Conservation (phyloP, 2,797 vertebrate genomes). For the Sebastes glaucus region DNA sequence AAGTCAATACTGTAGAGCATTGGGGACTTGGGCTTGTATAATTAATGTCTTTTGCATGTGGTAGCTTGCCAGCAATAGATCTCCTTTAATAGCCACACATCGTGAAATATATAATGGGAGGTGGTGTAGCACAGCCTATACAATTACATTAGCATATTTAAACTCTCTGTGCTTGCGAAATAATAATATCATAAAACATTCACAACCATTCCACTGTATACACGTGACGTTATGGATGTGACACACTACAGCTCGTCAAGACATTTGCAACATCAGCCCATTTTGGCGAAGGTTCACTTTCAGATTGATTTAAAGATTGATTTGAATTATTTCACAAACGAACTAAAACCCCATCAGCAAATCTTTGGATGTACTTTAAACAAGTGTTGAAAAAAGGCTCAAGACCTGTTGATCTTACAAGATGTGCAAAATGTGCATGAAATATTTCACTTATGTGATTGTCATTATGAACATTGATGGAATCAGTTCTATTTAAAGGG, state of each 20-base stretch:
- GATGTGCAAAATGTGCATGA: not conserved
- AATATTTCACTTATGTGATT: not conserved
- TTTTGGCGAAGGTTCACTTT: not conserved
- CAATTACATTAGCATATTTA: conserved; percentile 53
- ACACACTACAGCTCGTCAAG: not conserved
- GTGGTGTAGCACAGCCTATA: conserved; percentile 22
- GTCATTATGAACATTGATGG: not conserved
- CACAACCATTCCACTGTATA: not conserved
- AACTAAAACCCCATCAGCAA: not conserved
- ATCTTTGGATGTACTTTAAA: not conserved
- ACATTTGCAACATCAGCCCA: not conserved
- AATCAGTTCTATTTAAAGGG: not conserved
- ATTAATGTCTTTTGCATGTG: conserved; percentile 56
- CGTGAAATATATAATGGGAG: conserved; percentile 51
- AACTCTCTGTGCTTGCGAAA: conserved; percentile 18
- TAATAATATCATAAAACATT: conserved; percentile 36
- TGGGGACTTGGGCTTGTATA: conserved; percentile 40
- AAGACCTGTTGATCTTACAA: not conserved
- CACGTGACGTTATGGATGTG: not conserved
- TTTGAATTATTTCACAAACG: not conserved
- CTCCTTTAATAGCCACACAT: conserved; percentile 45
- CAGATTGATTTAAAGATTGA: not conserved
- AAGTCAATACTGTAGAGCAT: conserved; percentile 41
- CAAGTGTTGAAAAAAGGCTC: not conserved
- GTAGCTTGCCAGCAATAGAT: conserved; percentile 55